phyloP scores from a whole-genome alignment of 1,140 invertebrate species.

The Cydia pomonella region DNA sequence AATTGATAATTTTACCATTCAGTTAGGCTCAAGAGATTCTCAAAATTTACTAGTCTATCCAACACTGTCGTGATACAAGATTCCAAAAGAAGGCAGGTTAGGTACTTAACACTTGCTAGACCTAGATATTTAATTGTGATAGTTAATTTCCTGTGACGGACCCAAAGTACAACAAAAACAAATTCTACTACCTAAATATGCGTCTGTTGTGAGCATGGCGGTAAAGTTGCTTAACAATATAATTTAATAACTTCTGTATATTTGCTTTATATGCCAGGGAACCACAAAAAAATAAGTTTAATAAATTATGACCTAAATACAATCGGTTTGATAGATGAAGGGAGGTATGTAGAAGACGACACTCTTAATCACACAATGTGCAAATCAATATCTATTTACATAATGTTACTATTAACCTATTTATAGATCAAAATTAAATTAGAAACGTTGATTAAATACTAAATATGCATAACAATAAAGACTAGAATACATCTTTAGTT shows the following conservation, averaged over 20 bases:
- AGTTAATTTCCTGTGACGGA: constrained; percentile 20
- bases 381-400: constrained; percentile 69
- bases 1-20: constrained; percentile 45
- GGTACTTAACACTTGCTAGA: constrained; percentile 31
- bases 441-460: constrained; percentile 77
- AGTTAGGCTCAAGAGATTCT: constrained; percentile 41
- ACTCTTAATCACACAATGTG: constrained; percentile 56
- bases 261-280: constrained; percentile 5
- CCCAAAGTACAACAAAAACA: constrained; percentile 4
- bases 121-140: constrained; percentile 19
- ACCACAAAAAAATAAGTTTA: neutral
- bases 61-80: constrained; percentile 30
- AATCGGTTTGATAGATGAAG: constrained; percentile 24
- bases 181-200: constrained; percentile 28
- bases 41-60: constrained; percentile 21
- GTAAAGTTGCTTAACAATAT: constrained; percentile 9
- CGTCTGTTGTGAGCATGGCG: constrained; percentile 27
- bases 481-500: constrained; percentile 78
- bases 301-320: constrained; percentile 8
- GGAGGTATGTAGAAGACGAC: constrained; percentile 42
- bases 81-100: constrained; percentile 30
- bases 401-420: constrained; percentile 56
- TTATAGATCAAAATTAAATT: constrained; percentile 71
- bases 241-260: constrained; percentile 21
- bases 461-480: constrained; percentile 79